phyloP scores from a whole-genome alignment of 2,797 vertebrate genomes.

The Xenopus petersii region DNA sequence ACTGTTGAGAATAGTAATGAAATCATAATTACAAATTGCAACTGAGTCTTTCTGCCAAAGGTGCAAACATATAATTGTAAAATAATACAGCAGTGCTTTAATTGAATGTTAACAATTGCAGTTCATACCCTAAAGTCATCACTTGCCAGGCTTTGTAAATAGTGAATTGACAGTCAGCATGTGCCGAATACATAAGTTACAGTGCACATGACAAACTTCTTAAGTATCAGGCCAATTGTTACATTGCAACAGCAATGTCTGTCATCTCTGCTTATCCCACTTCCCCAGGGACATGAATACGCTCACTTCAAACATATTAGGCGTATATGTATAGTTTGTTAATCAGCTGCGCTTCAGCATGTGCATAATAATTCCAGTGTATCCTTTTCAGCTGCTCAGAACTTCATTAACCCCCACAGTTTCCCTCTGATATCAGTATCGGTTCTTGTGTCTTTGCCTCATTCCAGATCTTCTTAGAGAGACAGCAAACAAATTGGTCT shows the following conservation, averaged over 20 bases:
- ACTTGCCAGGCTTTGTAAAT: neutral
- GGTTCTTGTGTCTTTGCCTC: too few relatives aligned
- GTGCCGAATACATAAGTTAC: neutral
- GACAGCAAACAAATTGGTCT: too few relatives aligned
- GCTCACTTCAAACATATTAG: neutral
- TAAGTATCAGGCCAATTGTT: neutral
- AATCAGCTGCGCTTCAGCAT: constrained; percentile 1
- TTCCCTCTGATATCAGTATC: too few relatives aligned
- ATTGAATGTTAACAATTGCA: constrained; percentile 5
- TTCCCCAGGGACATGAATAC: neutral
- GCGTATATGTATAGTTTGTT: neutral
- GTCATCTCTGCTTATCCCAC: neutral
- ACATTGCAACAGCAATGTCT: neutral
- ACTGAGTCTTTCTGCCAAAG: too few relatives aligned
- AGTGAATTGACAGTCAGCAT: neutral
- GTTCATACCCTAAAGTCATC: neutral
- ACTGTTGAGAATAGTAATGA: too few relatives aligned
- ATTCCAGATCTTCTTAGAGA: too few relatives aligned
- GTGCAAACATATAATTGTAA: neutral
- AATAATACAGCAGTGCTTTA: neutral
- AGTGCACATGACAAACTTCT: neutral
- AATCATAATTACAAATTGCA: too few relatives aligned
- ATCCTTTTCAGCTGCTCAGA: neutral
- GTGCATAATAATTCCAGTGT: neutral
- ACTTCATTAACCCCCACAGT: neutral